Conservation (phyloP, 1,140 invertebrate species). For the Teleopsis dalmanni region DNA sequence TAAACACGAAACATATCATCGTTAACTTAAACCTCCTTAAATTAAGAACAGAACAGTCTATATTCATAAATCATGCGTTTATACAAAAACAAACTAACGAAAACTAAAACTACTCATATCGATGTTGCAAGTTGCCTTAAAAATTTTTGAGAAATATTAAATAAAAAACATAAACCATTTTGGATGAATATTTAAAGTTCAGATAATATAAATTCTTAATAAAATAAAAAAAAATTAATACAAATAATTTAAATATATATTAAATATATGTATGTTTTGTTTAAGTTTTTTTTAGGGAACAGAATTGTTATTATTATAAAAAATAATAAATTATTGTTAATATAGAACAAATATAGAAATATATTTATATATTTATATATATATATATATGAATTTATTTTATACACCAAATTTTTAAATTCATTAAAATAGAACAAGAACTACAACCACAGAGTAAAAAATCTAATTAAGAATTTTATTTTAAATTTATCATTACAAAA, state of each 20-base stretch:
- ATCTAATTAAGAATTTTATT: no score
- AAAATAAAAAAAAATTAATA: no score
- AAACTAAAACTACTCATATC: constrained; percentile 33
- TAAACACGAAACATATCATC: not conserved
- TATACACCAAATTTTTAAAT: no score
- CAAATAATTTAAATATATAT: not conserved
- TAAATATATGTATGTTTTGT: not conserved
- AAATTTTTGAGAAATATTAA: not conserved
- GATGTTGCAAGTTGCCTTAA: constrained; percentile 44
- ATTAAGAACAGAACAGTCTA: not conserved
- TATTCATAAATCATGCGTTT: constrained; percentile 1
- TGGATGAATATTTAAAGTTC: constrained; percentile 8
- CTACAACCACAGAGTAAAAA: no score
- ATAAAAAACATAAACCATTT: constrained; percentile 6
- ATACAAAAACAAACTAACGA: not conserved
- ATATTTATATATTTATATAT: not conserved
- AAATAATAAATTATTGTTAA: not conserved
- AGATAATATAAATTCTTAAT: no score
- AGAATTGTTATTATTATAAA: not conserved
- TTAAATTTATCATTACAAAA: no score
- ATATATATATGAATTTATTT: no score
- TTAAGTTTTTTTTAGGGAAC: not conserved
- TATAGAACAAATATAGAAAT: not conserved
- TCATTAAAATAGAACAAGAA: no score
- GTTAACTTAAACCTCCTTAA: not conserved